Evolutionary conservation across 2,797 vertebrate genomes (phyloP).

Genomic region (Eutrigla gurnardus): DNA sequence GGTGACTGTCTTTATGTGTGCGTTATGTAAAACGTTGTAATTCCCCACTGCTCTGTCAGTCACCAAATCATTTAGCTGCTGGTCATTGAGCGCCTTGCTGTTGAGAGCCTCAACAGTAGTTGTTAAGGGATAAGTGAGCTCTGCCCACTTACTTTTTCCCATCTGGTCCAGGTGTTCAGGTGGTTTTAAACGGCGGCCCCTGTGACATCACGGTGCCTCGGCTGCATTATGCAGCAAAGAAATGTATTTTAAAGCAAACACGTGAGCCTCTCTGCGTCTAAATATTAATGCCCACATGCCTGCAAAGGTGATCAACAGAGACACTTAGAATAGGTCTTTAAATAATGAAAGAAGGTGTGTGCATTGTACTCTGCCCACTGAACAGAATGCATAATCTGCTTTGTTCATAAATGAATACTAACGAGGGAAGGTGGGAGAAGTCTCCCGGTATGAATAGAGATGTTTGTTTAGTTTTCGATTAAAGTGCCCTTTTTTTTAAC

Average conservation of each 20-base stretch:
- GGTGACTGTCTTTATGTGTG: constrained; percentile 5
- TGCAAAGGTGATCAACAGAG: constrained; percentile 65
- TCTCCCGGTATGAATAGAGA: constrained; percentile 30
- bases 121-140: constrained; percentile 39
- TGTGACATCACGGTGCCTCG: constrained; percentile 3
- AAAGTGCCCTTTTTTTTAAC: constrained; percentile 17
- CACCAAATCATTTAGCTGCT: constrained; percentile 38
- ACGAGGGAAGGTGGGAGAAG: constrained; percentile 34
- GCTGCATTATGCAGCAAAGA: constrained; percentile 47
- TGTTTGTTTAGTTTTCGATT: constrained; percentile 44
- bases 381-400: constrained; percentile 59
- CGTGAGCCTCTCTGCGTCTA: constrained; percentile 47
- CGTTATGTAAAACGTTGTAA: constrained; percentile 24
- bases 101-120: constrained; percentile 45
- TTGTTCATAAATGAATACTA: constrained; percentile 68
- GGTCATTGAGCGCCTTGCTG: constrained; percentile 47
- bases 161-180: constrained; percentile 48
- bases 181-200: constrained; percentile 48
- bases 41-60: constrained; percentile 13
- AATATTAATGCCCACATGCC: constrained; percentile 68
- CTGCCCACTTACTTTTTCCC: constrained; percentile 36
- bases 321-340: constrained; percentile 58
- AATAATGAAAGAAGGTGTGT: constrained; percentile 64
- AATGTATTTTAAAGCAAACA: constrained; percentile 56
- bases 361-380: constrained; percentile 48